Evolutionary conservation across 2,888 invertebrate species (phyloP).

Genomic region (Tachina fera): DNA sequence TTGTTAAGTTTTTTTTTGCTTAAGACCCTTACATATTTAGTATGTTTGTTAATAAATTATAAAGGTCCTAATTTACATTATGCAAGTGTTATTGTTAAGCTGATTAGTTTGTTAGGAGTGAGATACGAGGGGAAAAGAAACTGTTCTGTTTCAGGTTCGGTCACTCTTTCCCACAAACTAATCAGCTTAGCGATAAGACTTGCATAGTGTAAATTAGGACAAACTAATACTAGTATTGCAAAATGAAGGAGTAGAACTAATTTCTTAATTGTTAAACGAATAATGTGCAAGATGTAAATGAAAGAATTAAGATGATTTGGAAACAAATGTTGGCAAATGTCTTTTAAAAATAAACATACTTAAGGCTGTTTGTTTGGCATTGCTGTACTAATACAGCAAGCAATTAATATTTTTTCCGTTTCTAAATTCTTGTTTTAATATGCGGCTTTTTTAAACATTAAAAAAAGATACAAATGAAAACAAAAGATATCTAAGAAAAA

Average conservation of each 20-base stretch:
- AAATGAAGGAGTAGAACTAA: conserved; percentile 27
- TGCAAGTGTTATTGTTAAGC: too few relatives aligned
- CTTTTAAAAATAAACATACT: conserved; percentile 11
- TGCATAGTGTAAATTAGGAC: too few relatives aligned
- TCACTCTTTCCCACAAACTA: too few relatives aligned
- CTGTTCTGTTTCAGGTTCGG: too few relatives aligned
- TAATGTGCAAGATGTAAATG: conserved; percentile 29
- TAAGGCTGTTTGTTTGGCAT: not conserved
- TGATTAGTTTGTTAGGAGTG: too few relatives aligned
- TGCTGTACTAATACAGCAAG: conserved; percentile 11
- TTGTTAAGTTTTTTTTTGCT: too few relatives aligned
- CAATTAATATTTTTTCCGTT: conserved; percentile 29
- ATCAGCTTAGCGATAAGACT: too few relatives aligned
- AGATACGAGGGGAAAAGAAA: too few relatives aligned
- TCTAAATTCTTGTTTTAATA: not conserved
- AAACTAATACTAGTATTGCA: not conserved
- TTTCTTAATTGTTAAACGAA: conserved; percentile 56
- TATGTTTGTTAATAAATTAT: too few relatives aligned
- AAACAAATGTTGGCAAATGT: conserved; percentile 55
- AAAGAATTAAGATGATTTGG: conserved; percentile 18
- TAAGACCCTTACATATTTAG: too few relatives aligned
- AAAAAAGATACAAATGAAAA: conserved; percentile 13
- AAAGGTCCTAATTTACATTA: too few relatives aligned
- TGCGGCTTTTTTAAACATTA: conserved; percentile 57
- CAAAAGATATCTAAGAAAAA: conserved; percentile 10